Conservation (phyloP, 1,140 invertebrate species). For the Chironomus tepperi region DNA sequence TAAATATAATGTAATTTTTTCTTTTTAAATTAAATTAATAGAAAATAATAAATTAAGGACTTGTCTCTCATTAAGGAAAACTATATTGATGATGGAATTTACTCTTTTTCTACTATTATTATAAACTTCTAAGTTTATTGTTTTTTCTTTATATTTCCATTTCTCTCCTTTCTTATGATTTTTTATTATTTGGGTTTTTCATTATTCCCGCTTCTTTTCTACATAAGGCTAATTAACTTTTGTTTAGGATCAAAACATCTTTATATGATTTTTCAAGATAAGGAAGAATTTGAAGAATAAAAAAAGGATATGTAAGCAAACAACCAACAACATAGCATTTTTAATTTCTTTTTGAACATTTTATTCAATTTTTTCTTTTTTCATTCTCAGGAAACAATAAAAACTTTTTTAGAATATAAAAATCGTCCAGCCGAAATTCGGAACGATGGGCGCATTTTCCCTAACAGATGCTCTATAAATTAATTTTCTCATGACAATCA, state of each 20-base stretch:
- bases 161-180: background rate
- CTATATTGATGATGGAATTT: background rate
- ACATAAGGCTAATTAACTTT: background rate
- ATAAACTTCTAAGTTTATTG: too few relatives aligned
- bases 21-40: constrained; percentile 15
- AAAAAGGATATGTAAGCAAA: background rate
- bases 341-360: background rate
- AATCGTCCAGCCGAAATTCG: too few relatives aligned
- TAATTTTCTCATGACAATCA: too few relatives aligned
- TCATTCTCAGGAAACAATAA: too few relatives aligned
- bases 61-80: background rate
- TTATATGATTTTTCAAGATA: background rate
- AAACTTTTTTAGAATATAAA: too few relatives aligned
- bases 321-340: background rate
- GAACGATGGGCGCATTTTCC: too few relatives aligned
- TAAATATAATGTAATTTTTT: constrained; percentile 10
- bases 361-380: too few relatives aligned
- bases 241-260: background rate
- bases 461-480: too few relatives aligned
- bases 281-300: background rate
- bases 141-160: background rate
- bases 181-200: background rate
- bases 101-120: background rate
- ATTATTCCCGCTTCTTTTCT: background rate
- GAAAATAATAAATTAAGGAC: constrained; percentile 6